Conservation (phyloP, 37 sponge, comb jelly and placozoan genomes). For the Oscarella lobularis region DNA sequence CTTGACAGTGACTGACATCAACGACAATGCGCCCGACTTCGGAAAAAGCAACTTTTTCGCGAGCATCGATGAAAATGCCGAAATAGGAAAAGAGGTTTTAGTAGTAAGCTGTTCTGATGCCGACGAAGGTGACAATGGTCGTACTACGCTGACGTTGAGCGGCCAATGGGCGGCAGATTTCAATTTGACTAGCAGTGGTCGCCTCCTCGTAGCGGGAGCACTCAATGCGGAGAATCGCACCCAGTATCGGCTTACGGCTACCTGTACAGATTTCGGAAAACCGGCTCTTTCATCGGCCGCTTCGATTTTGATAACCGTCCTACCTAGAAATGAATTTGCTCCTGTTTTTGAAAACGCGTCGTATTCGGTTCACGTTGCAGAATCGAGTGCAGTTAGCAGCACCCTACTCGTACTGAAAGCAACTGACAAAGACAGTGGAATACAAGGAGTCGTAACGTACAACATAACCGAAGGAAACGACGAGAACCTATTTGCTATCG, state of each 20-base stretch:
- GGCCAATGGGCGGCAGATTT: too few species aligned
- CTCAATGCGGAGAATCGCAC: too few species aligned
- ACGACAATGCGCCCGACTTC: slow-evolving; percentile 32
- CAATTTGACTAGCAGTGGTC: too few species aligned
- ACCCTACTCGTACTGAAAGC: slow-evolving; percentile 23
- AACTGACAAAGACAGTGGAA: slow-evolving; percentile 32
- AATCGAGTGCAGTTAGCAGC: slow-evolving; percentile 25
- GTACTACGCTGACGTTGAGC: too few species aligned
- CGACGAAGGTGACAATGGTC: slow-evolving; percentile 1
- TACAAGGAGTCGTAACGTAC: slow-evolving; percentile 28
- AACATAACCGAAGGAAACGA: neutral
- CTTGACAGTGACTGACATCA: neutral
- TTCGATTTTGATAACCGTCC: slow-evolving; percentile 11
- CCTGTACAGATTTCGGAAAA: slow-evolving; percentile 32
- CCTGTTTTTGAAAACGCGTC: slow-evolving; percentile 20
- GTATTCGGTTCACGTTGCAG: slow-evolving; percentile 25
- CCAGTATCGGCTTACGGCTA: too few species aligned
- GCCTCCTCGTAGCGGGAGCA: too few species aligned
- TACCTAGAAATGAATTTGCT: slow-evolving; percentile 39
- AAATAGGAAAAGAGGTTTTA: too few species aligned
- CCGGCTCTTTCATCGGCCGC: slow-evolving; percentile 28
- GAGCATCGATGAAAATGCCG: slow-evolving; percentile 20
- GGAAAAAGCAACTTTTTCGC: slow-evolving; percentile 11
- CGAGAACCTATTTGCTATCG: neutral
- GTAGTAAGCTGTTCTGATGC: slow-evolving; percentile 8